Base-by-base conservation (phyloP, 1,140 invertebrate genomes). In the Trachelipus rathkii region DNA sequence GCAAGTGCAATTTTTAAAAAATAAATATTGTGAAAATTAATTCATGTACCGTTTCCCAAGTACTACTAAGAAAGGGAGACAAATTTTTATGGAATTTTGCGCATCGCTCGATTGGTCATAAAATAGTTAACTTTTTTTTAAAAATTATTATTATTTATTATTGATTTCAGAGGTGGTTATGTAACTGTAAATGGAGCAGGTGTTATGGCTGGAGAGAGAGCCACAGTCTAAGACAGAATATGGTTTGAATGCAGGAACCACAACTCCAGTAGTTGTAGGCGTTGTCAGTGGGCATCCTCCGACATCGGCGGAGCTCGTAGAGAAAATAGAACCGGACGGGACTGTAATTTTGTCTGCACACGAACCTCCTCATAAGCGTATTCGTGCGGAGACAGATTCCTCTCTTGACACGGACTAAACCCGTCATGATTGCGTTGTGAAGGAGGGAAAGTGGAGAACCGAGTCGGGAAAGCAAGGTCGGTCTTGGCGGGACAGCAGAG, bases 141-240 rank as follows among this genome's bases (percentile, higher is more conserved):
- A n/a, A n/a, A n/a, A n/a, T n/a, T n/a, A n/a, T n/a, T n/a, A n/a
- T n/a, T n/a, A n/a, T n/a, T n/a, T n/a, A n/a, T n/a, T n/a, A n/a
- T n/a, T n/a, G n/a, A 44, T 74, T 74, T 44, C 78, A 79, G 78
- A 73, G 74, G 78, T 60, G 78, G 78, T 15, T 79, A 79, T 66
- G 75, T 79, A 75, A 77, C 78, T 43, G 78, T 79, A 72, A 79
- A 79, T 68, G 78, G 78, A n/a, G 78, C n/a, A 79, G 75, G 75
- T 79, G n/a, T n/a, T n/a, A n/a, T n/a, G n/a, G n/a, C n/a, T n/a
- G n/a, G n/a, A n/a, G n/a, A n/a, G n/a, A n/a, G n/a, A n/a, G n/a
- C n/a, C n/a, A n/a, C n/a, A n/a, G n/a, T n/a, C n/a, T n/a, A n/a
- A n/a, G n/a, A n/a, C n/a, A n/a, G n/a, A n/a, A n/a, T n/a, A n/a